phyloP scores from a whole-genome alignment of 37 sponge, comb jelly and placozoan genomes.

The Oopsacas minuta region DNA sequence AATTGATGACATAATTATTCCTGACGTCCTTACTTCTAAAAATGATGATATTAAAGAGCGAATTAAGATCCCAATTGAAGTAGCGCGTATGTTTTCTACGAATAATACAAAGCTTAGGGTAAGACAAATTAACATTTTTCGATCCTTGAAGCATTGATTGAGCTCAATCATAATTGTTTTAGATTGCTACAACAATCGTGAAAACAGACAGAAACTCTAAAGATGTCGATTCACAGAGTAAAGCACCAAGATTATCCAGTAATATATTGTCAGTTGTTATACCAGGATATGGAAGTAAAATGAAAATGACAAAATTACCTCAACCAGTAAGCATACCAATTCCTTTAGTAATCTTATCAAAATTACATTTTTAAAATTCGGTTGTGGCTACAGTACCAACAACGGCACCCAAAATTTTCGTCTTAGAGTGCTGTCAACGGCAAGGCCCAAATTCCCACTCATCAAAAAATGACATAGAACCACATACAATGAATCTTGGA shows the following conservation, averaged over 20 bases:
- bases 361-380: not conserved
- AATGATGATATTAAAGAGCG: not conserved
- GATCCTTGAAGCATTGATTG: too few species aligned
- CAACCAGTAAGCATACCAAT: not conserved
- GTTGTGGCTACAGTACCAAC: too few species aligned
- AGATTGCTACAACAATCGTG: not conserved
- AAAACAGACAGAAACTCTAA: not conserved
- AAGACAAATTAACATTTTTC: not conserved
- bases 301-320: not conserved
- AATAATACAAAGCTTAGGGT: not conserved
- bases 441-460: too few species aligned
- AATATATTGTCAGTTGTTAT: not conserved
- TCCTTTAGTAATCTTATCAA: not conserved
- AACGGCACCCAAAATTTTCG: too few species aligned
- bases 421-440: too few species aligned
- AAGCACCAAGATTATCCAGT: not conserved
- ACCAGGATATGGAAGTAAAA: not conserved
- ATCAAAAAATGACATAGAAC: too few species aligned
- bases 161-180: not conserved
- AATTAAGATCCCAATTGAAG: not conserved
- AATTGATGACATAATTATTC: not conserved
- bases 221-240: not conserved
- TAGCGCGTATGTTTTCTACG: not conserved
- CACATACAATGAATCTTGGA: too few species aligned
- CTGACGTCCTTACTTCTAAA: not conserved